A percentile compares a stretch with the other conserved stretches of the same genome.
These are phyloP conservation scores for Mycalesis mineus DNA, from an alignment of 2,888 invertebrate genomes.

Conservation along the genomic window DNA sequence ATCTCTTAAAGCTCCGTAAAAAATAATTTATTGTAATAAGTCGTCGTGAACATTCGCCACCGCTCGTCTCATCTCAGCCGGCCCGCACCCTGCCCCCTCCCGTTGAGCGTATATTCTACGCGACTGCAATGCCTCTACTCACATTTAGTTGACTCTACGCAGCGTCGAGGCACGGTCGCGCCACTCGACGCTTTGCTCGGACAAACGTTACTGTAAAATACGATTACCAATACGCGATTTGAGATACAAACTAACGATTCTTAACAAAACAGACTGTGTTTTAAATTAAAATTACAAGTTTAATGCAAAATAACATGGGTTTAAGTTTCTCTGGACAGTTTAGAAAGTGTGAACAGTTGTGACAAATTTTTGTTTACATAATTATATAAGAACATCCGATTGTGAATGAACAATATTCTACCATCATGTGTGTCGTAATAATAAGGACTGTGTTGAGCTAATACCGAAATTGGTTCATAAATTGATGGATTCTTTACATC, in stretches of 20 bases:
- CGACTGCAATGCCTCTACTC: constrained; percentile 66
- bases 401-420: constrained; percentile 38
- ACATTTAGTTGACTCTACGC: constrained; percentile 69
- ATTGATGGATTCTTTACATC: constrained; percentile 76
- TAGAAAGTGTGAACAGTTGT: constrained; percentile 49
- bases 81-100: constrained; percentile 56
- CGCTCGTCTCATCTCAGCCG: constrained; percentile 68
- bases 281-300: constrained; percentile 14
- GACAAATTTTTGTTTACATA: constrained; percentile 46
- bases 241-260: constrained; percentile 33
- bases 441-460: constrained; percentile 48
- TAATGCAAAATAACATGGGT: constrained; percentile 10
- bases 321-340: constrained; percentile 18
- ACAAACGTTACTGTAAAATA: constrained; percentile 66
- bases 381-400: constrained; percentile 18
- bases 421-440: constrained; percentile 49
- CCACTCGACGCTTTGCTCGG: constrained; percentile 62
- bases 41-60: constrained; percentile 75
- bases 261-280: constrained; percentile 17
- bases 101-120: constrained; percentile 62
- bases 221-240: constrained; percentile 62
- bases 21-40: constrained; percentile 77
- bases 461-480: constrained; percentile 57
- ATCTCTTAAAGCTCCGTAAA: constrained; percentile 69
- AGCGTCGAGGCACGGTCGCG: constrained; percentile 72